Evolutionary conservation across 2,888 invertebrate genomes (phyloP).

Genomic region (Tigriopus californicus): DNA sequence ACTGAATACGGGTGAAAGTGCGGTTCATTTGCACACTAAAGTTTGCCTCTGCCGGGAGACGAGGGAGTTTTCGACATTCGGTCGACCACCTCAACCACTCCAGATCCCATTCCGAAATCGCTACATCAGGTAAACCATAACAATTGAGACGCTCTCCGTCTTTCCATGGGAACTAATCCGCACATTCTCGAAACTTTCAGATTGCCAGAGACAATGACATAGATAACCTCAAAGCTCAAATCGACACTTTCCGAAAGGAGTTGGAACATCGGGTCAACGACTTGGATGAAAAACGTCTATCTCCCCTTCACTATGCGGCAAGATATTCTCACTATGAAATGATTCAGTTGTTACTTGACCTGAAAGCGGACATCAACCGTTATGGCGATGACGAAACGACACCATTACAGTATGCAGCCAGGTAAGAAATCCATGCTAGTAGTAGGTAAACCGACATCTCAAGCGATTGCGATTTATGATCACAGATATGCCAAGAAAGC

Average conservation of each 20-base stretch:
- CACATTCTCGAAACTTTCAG: too few relatives aligned
- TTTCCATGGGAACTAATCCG: too few relatives aligned
- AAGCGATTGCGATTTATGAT: background rate
- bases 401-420: constrained; percentile 52
- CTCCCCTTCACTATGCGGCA: constrained; percentile 21
- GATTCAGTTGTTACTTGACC: constrained; percentile 42
- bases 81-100: too few relatives aligned
- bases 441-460: background rate
- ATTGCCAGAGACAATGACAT: too few relatives aligned
- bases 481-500: background rate
- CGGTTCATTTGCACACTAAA: too few relatives aligned
- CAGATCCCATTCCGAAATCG: too few relatives aligned
- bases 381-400: constrained; percentile 63
- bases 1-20: too few relatives aligned
- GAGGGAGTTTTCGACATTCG: too few relatives aligned
- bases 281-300: background rate
- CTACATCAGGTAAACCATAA: too few relatives aligned
- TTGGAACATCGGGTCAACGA: background rate
- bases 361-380: constrained; percentile 41
- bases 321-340: constrained; percentile 36
- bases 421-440: constrained; percentile 21
- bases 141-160: too few relatives aligned
- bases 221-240: too few relatives aligned
- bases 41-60: too few relatives aligned
- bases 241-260: background rate